Base-by-base conservation (phyloP, 2,113 vertebrate genomes). In the Neoarius graeffei region DNA sequence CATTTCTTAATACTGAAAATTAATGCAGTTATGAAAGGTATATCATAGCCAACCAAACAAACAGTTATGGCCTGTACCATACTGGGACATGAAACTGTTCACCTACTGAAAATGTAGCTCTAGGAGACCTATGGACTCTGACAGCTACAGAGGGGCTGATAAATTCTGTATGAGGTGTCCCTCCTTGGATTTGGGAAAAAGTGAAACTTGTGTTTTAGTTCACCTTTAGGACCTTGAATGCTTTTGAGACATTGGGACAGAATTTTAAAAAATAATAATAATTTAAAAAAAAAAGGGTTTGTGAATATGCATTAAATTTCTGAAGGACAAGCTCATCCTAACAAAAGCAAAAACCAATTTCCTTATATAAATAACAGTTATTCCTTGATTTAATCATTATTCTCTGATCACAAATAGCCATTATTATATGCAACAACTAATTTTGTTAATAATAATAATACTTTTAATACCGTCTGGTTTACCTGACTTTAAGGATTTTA, bases 211-310 rank as follows among this genome's bases (percentile, higher is more conserved):
- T 95, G 94, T 93, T 94, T 93, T 91, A 90, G 91, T 92, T 93
- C 66, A 93, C 92, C 59, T 89, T 88, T 88, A 91, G 92, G 92
- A 93, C 92, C 87, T 93, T 93, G 92, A 93, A 95, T 96, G 95
- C 95, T 96, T 96, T 94, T 94, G 93, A 94, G 90, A 96, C 95
- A 89, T 94, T 94, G 93, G 91, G 91, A 93, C 93, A 87, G 90
- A 91, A 91, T 88, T 74, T 66, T 4, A 42, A 42, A 42, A 4
- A 42, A 42, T 42, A 42, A 42, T 42, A 42, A 42, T 42, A 42
- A 42, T 42, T 42, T 0, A 42, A 42, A 85, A 71, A 92, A 86
- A 77, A 92, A 91, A 88, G 82, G 93, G 91, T 90, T 92, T 91
- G 91, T 91, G 85, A 88, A 83, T 69, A 81, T 76, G 60, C 30